Conservation (phyloP, 2,888 invertebrate genomes). For the Hydroisotoma schaefferi region DNA sequence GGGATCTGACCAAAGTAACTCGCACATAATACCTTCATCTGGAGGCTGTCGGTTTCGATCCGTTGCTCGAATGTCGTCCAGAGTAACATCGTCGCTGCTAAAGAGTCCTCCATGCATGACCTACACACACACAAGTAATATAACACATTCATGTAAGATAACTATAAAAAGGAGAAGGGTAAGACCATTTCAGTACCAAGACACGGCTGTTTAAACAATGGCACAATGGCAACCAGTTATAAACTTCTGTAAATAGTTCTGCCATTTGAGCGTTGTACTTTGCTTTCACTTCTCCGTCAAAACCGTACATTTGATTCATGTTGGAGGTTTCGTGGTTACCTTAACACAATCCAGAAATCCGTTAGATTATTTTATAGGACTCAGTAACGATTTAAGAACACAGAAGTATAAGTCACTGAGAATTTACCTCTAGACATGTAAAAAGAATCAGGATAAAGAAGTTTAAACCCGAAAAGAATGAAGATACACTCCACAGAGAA, state of each 20-base stretch:
- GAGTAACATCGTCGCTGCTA: constrained; percentile 84
- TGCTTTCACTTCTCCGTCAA: constrained; percentile 95
- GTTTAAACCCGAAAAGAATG: constrained; percentile 91
- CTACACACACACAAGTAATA: constrained; percentile 52
- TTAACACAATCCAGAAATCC: too few relatives aligned
- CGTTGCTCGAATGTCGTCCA: constrained; percentile 83
- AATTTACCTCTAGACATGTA: constrained; percentile 84
- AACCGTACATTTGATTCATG: constrained; percentile 99
- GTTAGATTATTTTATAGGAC: too few relatives aligned
- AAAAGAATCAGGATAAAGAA: constrained; percentile 93
- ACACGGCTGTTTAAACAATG: constrained; percentile 87
- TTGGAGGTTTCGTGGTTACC: constrained; percentile 98
- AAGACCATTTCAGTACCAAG: constrained; percentile 56
- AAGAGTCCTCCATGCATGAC: constrained; percentile 99
- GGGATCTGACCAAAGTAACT: constrained; percentile 97
- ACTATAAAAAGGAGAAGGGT: background rate
- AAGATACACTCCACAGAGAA: constrained; percentile 99
- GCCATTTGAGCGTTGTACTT: constrained; percentile 96
- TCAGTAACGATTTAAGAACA: too few relatives aligned
- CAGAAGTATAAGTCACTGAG: background rate
- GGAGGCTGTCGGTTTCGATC: constrained; percentile 96
- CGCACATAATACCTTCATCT: constrained; percentile 97
- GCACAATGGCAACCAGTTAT: constrained; percentile 93
- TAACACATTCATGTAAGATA: background rate
- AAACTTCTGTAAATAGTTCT: constrained; percentile 96